These are phyloP conservation scores for Xiphophorus couchianus DNA, from an alignment of 2,113 vertebrate species.

Conservation along the genomic window DNA sequence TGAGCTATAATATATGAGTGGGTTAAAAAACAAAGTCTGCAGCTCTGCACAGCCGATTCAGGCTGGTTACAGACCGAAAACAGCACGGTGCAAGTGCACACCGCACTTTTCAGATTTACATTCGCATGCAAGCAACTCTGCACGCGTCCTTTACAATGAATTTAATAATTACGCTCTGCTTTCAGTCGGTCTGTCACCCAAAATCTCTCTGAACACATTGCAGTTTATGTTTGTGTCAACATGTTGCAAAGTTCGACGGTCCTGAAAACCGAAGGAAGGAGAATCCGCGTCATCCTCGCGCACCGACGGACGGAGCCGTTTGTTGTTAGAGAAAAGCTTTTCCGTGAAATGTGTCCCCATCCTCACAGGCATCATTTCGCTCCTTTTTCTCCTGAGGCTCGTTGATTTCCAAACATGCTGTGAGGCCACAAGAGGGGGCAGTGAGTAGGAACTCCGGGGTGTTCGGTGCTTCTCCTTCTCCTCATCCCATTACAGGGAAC, in stretches of 20 bases:
- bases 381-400: background rate
- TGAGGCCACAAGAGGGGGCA: slow-evolving; percentile 56
- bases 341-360: background rate
- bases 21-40: background rate
- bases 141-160: background rate
- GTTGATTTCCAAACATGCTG: background rate
- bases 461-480: background rate
- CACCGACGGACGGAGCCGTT: too few species aligned
- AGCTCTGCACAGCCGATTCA: background rate
- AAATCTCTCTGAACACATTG: background rate
- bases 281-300: too few species aligned
- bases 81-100: background rate
- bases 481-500: background rate
- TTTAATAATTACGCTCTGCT: background rate
- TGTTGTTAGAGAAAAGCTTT: too few species aligned
- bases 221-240: background rate
- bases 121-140: too few species aligned
- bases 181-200: background rate
- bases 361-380: background rate
- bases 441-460: slow-evolving; percentile 3
- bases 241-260: background rate
- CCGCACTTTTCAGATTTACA: too few species aligned
- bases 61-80: background rate
- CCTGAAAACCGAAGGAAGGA: background rate
- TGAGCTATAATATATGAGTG: background rate